Conservation (phyloP, 2,797 vertebrate species). For the Sternarchorhynchus goeldii region DNA sequence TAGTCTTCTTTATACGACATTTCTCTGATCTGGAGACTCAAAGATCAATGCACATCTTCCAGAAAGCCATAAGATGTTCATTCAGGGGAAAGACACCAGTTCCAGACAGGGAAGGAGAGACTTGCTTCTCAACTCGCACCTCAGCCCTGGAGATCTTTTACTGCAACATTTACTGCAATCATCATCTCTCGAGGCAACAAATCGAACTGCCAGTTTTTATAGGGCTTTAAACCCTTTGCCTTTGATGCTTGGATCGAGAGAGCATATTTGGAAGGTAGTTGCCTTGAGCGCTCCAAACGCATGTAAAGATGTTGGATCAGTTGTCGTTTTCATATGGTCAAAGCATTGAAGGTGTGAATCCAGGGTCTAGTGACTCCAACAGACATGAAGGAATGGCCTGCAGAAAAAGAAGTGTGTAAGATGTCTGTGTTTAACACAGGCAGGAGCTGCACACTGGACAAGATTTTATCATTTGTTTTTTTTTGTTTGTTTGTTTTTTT, state of each 20-base stretch:
- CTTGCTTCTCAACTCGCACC: slow-evolving; percentile 24
- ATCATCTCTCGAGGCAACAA: slow-evolving; percentile 70
- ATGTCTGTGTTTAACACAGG: too few relatives aligned
- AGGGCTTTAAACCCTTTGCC: slow-evolving; percentile 69
- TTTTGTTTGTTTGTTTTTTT: too few relatives aligned
- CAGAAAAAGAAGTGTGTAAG: too few relatives aligned
- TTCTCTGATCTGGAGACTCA: background rate
- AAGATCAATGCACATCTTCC: slow-evolving; percentile 13
- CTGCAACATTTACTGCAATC: slow-evolving; percentile 70
- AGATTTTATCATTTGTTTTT: too few relatives aligned
- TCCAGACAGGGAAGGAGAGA: slow-evolving; percentile 19
- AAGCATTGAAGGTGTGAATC: background rate
- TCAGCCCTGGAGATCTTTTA: slow-evolving; percentile 44
- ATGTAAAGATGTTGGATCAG: slow-evolving; percentile 35
- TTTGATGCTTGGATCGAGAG: slow-evolving; percentile 78
- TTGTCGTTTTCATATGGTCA: background rate
- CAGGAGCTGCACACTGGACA: too few relatives aligned
- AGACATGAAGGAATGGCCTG: background rate
- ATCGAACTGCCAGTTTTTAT: slow-evolving; percentile 70
- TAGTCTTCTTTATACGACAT: background rate
- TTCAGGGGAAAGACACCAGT: slow-evolving; percentile 13
- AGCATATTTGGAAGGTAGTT: slow-evolving; percentile 57
- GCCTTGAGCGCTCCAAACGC: slow-evolving; percentile 51
- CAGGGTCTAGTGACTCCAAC: background rate
- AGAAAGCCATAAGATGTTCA: slow-evolving; percentile 1